Evolutionary conservation across 2,113 vertebrate species (phyloP), one percentile per base, ranked within the genome.

Genomic region (Cathartes aura): DNA sequence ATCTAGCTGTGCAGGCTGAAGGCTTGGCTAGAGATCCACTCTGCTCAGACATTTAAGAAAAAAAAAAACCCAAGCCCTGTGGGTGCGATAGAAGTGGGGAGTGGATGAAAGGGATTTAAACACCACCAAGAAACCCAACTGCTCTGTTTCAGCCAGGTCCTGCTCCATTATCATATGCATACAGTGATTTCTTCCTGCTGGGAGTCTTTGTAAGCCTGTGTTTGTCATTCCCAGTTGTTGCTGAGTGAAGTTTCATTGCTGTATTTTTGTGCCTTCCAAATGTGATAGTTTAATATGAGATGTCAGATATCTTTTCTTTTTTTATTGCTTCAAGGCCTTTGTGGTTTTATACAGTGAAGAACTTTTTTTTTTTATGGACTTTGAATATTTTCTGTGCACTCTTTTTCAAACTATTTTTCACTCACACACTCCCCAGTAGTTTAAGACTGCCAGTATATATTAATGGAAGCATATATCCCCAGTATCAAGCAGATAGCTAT

Each of bases 1-100:
- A 5, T 47, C 15, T 19, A 42, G 23, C 17, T 58, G 19, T n/a
- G 30, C 8, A 52, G 40, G 43, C 53, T 60, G 27, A 82, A 47
- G 32, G 16, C 32, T 85, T 55, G 14, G 21, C 32, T 78, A 29
- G 40, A 70, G n/a, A 43, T n/a, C 38, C 10, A 23, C 27, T 76
- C 43, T 50, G 43, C 32, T 59, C 30, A 29, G 38, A 23, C 26
- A 43, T 26, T 68, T 43, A 48, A 59, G 40, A 7, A 40, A 53
- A 91, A 34, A 13, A 11, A n/a, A 34, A 38, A 7, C 0, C 0
- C 3, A 32, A 48, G 42, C 9, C 8, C 5, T 2, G 9, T 27
- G 43, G 22, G 11, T 34, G 30, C 75, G 20, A 67, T 3, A 43
- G 15, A 56, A 15, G 20, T 60, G 32, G 12, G 6, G 16, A 84